Conservation (phyloP, 2,797 vertebrate genomes). For the Myotis daubentonii region DNA sequence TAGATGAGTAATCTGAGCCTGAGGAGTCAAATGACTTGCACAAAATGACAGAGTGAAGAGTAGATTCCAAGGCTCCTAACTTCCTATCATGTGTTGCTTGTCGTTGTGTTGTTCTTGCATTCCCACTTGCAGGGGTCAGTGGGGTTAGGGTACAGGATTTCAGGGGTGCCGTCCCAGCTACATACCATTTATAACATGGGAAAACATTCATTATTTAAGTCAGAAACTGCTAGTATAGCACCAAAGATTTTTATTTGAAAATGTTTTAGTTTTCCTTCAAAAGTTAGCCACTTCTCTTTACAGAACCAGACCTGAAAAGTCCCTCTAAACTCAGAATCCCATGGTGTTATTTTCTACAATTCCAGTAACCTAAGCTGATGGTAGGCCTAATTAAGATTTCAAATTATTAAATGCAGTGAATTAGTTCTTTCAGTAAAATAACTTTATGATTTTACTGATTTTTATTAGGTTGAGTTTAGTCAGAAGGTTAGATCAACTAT, state of each 20-base stretch:
- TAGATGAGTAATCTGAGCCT: not conserved
- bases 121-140: not conserved
- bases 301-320: not conserved
- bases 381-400: not conserved
- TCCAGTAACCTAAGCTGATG: not conserved
- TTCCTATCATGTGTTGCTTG: not conserved
- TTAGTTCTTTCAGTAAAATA: constrained; percentile 12
- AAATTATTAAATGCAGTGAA: not conserved
- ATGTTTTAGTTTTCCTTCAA: not conserved
- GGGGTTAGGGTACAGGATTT: no score
- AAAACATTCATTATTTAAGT: not conserved
- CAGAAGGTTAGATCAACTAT: not conserved
- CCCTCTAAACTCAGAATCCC: not conserved
- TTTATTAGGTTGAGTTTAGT: not conserved
- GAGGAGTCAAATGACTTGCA: not conserved
- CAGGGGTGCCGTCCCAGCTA: not conserved
- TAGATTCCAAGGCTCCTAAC: not conserved
- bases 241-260: not conserved
- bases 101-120: not conserved
- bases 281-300: not conserved
- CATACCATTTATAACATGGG: not conserved
- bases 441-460: constrained; percentile 1
- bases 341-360: not conserved
- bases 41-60: not conserved
- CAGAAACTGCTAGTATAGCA: not conserved